phyloP scores from a whole-genome alignment of 2,113 vertebrate species.

The Taurulus bubalis region DNA sequence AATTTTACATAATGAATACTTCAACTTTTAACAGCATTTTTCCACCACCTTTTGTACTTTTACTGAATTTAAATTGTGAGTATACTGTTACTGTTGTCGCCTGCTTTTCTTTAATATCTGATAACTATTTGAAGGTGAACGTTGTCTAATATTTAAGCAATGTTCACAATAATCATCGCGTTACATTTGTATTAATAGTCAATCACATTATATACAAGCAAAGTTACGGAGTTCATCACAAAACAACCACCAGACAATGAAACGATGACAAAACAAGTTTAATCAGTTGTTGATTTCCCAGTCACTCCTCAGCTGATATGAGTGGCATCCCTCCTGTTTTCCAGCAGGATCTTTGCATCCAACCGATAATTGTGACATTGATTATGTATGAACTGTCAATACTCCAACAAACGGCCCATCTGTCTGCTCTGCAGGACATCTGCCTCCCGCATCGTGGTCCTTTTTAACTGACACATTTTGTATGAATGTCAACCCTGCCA shows the following conservation, averaged over 20 bases:
- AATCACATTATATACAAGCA: not conserved
- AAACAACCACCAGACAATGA: not conserved
- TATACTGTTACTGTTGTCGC: not conserved
- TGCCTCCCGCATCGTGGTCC: not conserved
- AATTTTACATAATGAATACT: too few relatives aligned
- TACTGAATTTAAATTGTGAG: not conserved
- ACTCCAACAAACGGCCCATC: not conserved
- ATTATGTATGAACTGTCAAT: slow-evolving; percentile 1
- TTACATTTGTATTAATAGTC: too few relatives aligned
- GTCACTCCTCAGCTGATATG: not conserved
- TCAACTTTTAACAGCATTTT: not conserved
- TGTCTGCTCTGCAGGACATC: slow-evolving; percentile 16
- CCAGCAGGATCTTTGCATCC: not conserved
- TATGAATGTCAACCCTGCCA: slow-evolving; percentile 37
- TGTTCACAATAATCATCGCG: not conserved
- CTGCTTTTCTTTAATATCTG: not conserved
- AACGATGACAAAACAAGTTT: not conserved
- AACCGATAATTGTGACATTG: not conserved
- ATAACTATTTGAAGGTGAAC: not conserved
- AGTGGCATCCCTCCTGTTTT: not conserved
- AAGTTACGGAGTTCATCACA: not conserved
- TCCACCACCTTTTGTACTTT: not conserved
- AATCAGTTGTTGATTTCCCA: not conserved
- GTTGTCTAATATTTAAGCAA: not conserved
- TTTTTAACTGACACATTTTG: not conserved